phyloP scores from a whole-genome alignment of 1,140 invertebrate genomes.

The Drosophila tsacasi region DNA sequence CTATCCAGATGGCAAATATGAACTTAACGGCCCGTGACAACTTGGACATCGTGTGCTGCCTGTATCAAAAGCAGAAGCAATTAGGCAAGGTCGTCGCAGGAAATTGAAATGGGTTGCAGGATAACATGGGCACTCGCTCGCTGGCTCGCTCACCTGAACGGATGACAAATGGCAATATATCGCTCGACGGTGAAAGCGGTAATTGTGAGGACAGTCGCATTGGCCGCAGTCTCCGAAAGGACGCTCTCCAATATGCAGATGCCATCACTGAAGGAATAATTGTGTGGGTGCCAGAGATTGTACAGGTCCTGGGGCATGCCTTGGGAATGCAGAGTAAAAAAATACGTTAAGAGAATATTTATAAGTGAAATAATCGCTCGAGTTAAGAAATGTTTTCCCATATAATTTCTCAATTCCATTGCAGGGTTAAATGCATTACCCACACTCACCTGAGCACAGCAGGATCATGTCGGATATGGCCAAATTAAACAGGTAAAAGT shows the following conservation, averaged over 20 bases:
- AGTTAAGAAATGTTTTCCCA: background rate
- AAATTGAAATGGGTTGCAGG: slow-evolving; percentile 6
- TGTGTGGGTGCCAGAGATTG: slow-evolving; percentile 91
- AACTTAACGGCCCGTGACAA: slow-evolving; percentile 91
- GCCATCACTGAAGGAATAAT: slow-evolving; percentile 91
- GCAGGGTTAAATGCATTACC: background rate
- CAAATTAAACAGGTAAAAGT: slow-evolving; percentile 94
- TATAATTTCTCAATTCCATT: background rate
- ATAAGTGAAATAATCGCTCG: background rate
- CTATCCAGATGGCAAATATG: slow-evolving; percentile 90
- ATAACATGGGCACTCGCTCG: background rate
- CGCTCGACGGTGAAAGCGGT: slow-evolving; percentile 94
- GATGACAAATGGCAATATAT: slow-evolving; percentile 94
- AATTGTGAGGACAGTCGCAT: slow-evolving; percentile 96
- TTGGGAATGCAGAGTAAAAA: slow-evolving; percentile 8
- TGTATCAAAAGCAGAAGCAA: slow-evolving; percentile 49
- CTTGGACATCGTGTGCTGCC: slow-evolving; percentile 93
- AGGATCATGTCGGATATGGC: slow-evolving; percentile 95
- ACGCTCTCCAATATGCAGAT: slow-evolving; percentile 92
- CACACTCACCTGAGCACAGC: slow-evolving; percentile 86
- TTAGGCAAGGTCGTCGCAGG: slow-evolving; percentile 27
- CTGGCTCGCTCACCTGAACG: slow-evolving; percentile 86
- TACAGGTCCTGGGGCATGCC: slow-evolving; percentile 93
- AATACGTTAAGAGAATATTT: no score
- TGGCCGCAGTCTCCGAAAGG: slow-evolving; percentile 93